A percentile compares a stretch with the other conserved stretches of the same genome.
Evolutionary conservation across 2,888 invertebrate species (phyloP).

Genomic region (Thereva nobilitata): DNA sequence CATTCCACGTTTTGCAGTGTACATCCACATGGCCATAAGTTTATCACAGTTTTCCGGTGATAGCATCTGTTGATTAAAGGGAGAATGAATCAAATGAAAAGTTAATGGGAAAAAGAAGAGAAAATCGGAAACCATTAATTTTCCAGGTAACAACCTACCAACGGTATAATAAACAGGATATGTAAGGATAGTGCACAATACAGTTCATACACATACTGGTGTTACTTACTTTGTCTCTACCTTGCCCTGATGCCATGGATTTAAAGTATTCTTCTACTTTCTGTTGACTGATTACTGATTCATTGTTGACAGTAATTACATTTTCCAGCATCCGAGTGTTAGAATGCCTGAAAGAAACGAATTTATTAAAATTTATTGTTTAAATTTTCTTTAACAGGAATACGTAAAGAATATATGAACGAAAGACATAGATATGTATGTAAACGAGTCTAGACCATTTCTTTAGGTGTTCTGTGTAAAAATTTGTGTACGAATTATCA

Average conservation of each 20-base stretch:
- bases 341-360: constrained; percentile 18
- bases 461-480: no score
- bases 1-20: constrained; percentile 49
- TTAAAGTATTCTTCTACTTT: constrained; percentile 56
- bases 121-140: constrained; percentile 3
- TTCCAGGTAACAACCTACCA: constrained; percentile 1
- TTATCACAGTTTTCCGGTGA: constrained; percentile 49
- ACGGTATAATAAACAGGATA: no score
- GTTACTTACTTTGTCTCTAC: constrained; percentile 15
- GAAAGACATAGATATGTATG: no score
- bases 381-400: no score
- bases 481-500: no score
- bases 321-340: constrained; percentile 43
- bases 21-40: constrained; percentile 54
- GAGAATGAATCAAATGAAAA: not conserved
- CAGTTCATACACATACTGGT: not conserved
- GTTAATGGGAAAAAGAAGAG: constrained; percentile 8
- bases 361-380: not conserved
- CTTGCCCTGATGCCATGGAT: constrained; percentile 46
- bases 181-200: not conserved
- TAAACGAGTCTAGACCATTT: no score
- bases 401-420: no score
- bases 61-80: constrained; percentile 38
- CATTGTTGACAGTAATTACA: constrained; percentile 39
- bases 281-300: constrained; percentile 49